Conservation (phyloP, 1,140 invertebrate species). For the Eriocheir sinensis region DNA sequence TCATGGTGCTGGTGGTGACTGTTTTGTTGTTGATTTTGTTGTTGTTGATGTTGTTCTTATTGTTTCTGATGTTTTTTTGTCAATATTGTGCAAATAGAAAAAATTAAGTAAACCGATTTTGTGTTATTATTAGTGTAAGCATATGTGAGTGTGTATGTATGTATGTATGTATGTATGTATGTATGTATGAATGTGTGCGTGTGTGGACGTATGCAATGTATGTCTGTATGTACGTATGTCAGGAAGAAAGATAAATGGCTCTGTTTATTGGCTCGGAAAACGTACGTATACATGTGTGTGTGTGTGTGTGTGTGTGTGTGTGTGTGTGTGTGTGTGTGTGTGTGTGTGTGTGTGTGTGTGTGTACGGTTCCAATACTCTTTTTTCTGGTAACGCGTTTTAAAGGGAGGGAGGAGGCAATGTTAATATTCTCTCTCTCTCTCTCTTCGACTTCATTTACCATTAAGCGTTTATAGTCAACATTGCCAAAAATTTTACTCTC, state of each 20-base stretch:
- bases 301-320: background rate
- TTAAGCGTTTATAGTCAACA: background rate
- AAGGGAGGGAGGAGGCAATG: background rate
- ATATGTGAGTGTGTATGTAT: background rate
- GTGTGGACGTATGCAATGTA: slow-evolving; percentile 38
- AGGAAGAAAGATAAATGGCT: slow-evolving; percentile 5
- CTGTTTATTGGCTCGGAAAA: no score
- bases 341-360: slow-evolving; percentile 16
- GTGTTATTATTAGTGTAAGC: background rate
- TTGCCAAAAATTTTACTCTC: background rate
- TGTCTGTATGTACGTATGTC: slow-evolving; percentile 31
- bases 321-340: slow-evolving; percentile 30
- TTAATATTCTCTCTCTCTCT: slow-evolving; percentile 39
- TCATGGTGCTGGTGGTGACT: no score
- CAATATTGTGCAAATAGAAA: no score
- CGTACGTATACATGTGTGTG: background rate
- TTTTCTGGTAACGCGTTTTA: background rate
- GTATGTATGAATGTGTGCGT: slow-evolving; percentile 37
- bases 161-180: slow-evolving; percentile 46
- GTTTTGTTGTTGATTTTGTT: no score
- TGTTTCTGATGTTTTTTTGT: no score
- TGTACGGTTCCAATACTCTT: background rate
- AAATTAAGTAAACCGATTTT: no score
- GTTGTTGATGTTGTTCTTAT: no score
- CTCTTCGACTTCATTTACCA: background rate